Percentiles rank a stretch among this genome's conserved stretches.
Conservation (phyloP, 2,888 invertebrate species). For the Polyommatus iphigenia region DNA sequence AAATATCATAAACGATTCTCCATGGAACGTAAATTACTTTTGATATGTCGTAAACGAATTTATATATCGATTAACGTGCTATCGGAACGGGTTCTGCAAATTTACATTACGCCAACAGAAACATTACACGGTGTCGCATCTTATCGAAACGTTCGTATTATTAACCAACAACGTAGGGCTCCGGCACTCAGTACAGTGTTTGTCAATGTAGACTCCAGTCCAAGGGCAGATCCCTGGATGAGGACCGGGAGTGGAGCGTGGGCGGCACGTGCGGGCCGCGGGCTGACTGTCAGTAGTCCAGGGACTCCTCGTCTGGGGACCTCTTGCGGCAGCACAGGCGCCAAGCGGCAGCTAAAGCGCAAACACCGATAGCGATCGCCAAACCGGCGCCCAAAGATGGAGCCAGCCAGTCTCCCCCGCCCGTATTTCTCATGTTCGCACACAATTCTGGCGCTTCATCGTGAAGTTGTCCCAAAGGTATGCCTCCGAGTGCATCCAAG, state of each 20-base stretch:
- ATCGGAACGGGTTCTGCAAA: conserved; percentile 24
- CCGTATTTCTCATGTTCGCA: conserved; percentile 72
- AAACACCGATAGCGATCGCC: conserved; percentile 78
- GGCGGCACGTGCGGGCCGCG: conserved; percentile 77
- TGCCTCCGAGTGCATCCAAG: conserved; percentile 68
- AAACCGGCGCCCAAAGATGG: conserved; percentile 82
- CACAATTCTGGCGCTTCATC: conserved; percentile 90
- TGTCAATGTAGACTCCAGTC: conserved; percentile 80
- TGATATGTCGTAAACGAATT: conserved; percentile 29
- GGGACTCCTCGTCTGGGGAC: conserved; percentile 80
- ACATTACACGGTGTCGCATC: conserved; percentile 19
- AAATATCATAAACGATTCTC: not conserved
- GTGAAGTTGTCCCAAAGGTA: conserved; percentile 78
- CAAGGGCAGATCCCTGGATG: conserved; percentile 67
- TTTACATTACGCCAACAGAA: conserved; percentile 15
- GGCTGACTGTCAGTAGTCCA: conserved; percentile 82
- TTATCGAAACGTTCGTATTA: conserved; percentile 40
- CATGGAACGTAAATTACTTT: conserved; percentile 28
- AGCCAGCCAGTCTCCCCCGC: conserved; percentile 81
- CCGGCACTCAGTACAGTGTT: conserved; percentile 72
- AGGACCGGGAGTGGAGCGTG: conserved; percentile 67
- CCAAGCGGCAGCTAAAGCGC: conserved; percentile 81
- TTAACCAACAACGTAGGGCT: conserved; percentile 57
- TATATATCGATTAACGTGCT: conserved; percentile 21
- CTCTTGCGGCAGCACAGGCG: conserved; percentile 81